These are phyloP conservation scores for Epicampocera succincta DNA, from an alignment of 2,888 invertebrate species.

Conservation along the genomic window DNA sequence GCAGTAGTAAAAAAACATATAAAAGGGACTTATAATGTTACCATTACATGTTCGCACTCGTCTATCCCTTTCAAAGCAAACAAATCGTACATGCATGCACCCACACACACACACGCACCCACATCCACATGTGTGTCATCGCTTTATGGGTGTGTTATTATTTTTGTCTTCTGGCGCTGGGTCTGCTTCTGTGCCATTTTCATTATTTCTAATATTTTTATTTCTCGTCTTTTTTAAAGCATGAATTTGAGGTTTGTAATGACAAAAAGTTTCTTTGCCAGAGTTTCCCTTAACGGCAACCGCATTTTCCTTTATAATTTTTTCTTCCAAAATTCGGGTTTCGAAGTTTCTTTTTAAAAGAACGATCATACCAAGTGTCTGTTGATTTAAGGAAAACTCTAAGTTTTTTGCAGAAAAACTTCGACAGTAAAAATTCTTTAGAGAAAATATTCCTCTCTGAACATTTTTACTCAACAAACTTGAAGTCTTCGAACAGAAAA, in stretches of 20 bases:
- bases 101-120: not conserved
- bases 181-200: conserved; percentile 36
- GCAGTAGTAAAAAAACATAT: conserved; percentile 41
- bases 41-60: conserved; percentile 38
- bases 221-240: conserved; percentile 3
- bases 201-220: conserved; percentile 1
- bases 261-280: too few relatives aligned
- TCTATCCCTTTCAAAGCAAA: conserved; percentile 5
- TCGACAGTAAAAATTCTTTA: too few relatives aligned
- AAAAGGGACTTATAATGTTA: conserved; percentile 42
- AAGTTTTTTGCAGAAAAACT: too few relatives aligned
- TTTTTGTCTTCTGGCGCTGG: conserved; percentile 51
- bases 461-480: too few relatives aligned
- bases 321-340: too few relatives aligned
- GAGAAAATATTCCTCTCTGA: too few relatives aligned
- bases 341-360: too few relatives aligned
- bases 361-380: too few relatives aligned
- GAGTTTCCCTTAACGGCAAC: too few relatives aligned
- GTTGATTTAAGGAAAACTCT: too few relatives aligned
- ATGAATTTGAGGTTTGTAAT: conserved; percentile 43
- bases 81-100: conserved; percentile 27
- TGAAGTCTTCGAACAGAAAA: too few relatives aligned
- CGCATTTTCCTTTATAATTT: too few relatives aligned
- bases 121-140: conserved; percentile 33
- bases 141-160: conserved; percentile 54